These are phyloP conservation scores for Artemisiospiza belli DNA, from an alignment of 2,113 vertebrate genomes.

Conservation along the genomic window DNA sequence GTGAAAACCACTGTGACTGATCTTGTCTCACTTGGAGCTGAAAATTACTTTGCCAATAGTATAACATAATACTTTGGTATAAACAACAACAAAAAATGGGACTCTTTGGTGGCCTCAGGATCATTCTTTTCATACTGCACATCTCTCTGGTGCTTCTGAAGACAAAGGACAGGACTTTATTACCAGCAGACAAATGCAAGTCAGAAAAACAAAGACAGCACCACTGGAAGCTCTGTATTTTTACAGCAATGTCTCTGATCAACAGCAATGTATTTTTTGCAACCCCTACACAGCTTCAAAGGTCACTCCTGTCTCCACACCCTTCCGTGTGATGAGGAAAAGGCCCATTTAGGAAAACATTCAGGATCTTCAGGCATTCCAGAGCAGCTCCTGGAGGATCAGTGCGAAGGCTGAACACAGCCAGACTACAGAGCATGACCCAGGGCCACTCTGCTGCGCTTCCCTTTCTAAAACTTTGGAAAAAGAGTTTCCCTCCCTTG, in stretches of 20 bases:
- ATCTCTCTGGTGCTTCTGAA: conserved; percentile 61
- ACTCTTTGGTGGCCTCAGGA: background rate
- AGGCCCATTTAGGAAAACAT: background rate
- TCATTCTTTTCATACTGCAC: conserved; percentile 50
- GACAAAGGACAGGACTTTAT: conserved; percentile 53
- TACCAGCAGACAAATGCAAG: background rate
- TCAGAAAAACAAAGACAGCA: conserved; percentile 11
- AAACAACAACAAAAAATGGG: conserved; percentile 70
- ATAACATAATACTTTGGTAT: conserved; percentile 66
- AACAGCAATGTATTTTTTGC: background rate
- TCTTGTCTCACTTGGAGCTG: conserved; percentile 75
- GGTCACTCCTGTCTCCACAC: background rate
- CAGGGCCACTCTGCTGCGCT: background rate
- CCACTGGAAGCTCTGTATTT: background rate
- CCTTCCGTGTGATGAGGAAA: conserved; percentile 1
- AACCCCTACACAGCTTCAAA: background rate
- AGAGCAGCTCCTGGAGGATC: background rate
- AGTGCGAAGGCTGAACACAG: background rate
- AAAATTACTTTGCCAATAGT: conserved; percentile 78
- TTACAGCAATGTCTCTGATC: conserved; percentile 15
- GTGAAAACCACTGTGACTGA: conserved; percentile 74
- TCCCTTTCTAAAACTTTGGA: background rate
- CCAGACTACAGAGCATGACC: background rate
- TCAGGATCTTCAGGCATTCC: conserved; percentile 5
- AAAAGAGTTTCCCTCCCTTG: background rate